Percentiles rank a stretch among this genome's conserved stretches.
Evolutionary conservation across 1,140 invertebrate species (phyloP).

Genomic region (Polypedilum vanderplanki): DNA sequence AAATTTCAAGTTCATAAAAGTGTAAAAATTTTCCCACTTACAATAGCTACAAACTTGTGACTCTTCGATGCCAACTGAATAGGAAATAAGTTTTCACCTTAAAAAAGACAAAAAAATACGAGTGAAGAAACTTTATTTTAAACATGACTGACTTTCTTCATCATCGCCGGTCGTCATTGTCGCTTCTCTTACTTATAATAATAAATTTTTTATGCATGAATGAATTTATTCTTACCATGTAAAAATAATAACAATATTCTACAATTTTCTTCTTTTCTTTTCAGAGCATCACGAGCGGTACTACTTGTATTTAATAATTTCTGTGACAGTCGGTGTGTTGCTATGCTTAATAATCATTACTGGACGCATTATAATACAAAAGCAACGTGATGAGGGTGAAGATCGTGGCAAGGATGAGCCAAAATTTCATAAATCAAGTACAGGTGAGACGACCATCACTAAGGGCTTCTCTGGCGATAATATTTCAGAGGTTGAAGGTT

Average conservation of each 20-base stretch:
- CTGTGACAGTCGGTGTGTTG: conserved; percentile 58
- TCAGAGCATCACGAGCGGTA: conserved; percentile 71
- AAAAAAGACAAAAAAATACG: too few species aligned
- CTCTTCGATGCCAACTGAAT: too few species aligned
- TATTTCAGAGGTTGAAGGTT: conserved; percentile 60
- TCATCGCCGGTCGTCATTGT: too few species aligned
- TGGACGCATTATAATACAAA: conserved; percentile 54
- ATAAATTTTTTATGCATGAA: too few species aligned
- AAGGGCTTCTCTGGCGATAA: conserved; percentile 61
- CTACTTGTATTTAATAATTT: conserved; percentile 67
- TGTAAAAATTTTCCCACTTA: too few species aligned
- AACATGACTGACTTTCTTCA: too few species aligned
- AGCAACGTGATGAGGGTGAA: conserved; percentile 50
- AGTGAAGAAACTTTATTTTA: too few species aligned
- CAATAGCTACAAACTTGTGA: too few species aligned
- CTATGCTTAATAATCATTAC: conserved; percentile 61
- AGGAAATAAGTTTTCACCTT: too few species aligned
- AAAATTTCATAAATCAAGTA: conserved; percentile 50
- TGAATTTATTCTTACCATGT: background rate
- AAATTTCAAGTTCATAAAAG: too few species aligned
- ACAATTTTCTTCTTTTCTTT: conserved; percentile 37
- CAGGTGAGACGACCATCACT: conserved; percentile 52
- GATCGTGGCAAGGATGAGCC: conserved; percentile 36
- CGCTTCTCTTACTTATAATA: too few species aligned
- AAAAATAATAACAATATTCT: background rate